Percentiles rank a stretch among this genome's conserved stretches.
phyloP scores from a whole-genome alignment of 2,797 vertebrate genomes.

The Acanthiza pusilla region DNA sequence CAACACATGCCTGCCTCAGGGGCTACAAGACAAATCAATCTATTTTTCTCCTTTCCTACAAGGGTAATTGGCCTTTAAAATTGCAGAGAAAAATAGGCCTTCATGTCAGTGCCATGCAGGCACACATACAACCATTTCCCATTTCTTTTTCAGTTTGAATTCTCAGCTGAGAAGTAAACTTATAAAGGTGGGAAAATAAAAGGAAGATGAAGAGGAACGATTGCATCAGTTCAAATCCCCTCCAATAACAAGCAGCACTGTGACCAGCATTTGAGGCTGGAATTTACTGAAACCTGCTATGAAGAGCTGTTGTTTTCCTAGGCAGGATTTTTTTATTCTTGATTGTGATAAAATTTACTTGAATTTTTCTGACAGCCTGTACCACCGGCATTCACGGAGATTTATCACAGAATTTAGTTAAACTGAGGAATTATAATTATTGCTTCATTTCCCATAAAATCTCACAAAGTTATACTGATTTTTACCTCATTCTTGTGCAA shows the following conservation, averaged over 20 bases:
- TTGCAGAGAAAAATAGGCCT: slow-evolving; percentile 50
- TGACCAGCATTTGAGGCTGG: neutral
- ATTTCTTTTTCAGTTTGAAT: slow-evolving; percentile 40
- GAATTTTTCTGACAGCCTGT: neutral
- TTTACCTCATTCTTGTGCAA: neutral
- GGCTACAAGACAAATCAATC: slow-evolving; percentile 73
- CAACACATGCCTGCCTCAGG: slow-evolving; percentile 53
- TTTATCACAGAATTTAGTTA: neutral
- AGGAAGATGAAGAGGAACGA: slow-evolving; percentile 35
- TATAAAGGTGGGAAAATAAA: slow-evolving; percentile 27
- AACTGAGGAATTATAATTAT: neutral
- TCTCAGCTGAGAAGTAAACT: slow-evolving; percentile 54
- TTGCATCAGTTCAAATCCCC: slow-evolving; percentile 9
- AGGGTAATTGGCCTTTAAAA: slow-evolving; percentile 71
- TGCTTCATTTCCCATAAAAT: neutral
- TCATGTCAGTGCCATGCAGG: slow-evolving; percentile 22
- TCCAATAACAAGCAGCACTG: slow-evolving; percentile 6
- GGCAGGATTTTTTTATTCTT: neutral
- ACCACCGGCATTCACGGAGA: neutral
- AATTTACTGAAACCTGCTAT: neutral
- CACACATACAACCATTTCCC: slow-evolving; percentile 18
- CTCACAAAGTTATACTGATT: neutral
- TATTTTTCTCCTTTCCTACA: slow-evolving; percentile 64
- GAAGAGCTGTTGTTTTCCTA: neutral
- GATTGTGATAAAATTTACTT: neutral